These are phyloP conservation scores for Drosophila mettleri DNA, from an alignment of 2,888 invertebrate species.

Conservation along the genomic window DNA sequence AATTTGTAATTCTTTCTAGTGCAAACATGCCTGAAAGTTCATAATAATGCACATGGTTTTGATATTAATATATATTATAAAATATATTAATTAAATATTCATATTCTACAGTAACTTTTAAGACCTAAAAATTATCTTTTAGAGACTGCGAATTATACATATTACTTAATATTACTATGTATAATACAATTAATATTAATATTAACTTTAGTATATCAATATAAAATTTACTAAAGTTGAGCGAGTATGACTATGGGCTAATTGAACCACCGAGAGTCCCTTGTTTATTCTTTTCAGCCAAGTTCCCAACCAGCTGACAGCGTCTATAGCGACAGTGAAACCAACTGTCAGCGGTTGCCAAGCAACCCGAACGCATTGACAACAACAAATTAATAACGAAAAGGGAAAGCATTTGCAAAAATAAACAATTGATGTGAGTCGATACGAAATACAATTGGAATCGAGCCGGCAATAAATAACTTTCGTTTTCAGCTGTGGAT, in stretches of 20 bases:
- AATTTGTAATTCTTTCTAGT: no score
- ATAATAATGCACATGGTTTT: no score
- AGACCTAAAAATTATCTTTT: no score
- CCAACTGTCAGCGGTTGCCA: constrained; percentile 41
- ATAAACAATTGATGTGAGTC: constrained; percentile 34
- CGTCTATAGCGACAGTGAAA: background rate
- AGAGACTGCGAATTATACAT: no score
- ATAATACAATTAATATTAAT: no score
- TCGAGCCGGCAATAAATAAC: constrained; percentile 41
- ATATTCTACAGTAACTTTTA: no score
- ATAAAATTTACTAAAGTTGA: background rate
- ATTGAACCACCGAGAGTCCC: constrained; percentile 1
- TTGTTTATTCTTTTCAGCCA: background rate
- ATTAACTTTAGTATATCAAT: no score
- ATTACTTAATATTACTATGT: no score
- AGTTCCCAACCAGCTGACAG: constrained; percentile 10
- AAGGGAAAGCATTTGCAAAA: constrained; percentile 33
- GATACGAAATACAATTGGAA: constrained; percentile 6
- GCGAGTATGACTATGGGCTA: accelerated
- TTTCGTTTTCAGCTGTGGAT: constrained; percentile 41
- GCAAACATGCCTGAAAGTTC: no score
- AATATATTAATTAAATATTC: no score
- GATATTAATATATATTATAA: no score
- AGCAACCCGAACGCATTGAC: constrained; percentile 57
- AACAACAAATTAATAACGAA: constrained; percentile 42